These are phyloP conservation scores for Carassius gibelio DNA, from an alignment of 2,113 vertebrate species.

Conservation along the genomic window DNA sequence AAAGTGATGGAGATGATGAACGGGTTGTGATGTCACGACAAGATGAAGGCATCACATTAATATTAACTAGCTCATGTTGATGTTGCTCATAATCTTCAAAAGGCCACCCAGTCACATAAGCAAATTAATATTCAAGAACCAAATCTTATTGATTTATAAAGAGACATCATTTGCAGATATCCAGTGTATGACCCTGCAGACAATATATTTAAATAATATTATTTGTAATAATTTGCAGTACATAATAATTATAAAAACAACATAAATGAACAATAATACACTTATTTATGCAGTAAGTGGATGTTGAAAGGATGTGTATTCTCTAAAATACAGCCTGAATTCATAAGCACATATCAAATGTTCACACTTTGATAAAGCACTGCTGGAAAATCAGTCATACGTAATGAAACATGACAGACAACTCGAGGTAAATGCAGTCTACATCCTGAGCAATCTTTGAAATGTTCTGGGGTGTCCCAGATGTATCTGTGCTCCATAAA, in stretches of 20 bases:
- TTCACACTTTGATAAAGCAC: background rate
- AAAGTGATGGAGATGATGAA: background rate
- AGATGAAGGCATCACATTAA: background rate
- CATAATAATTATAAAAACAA: too few relatives aligned
- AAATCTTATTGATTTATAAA: background rate
- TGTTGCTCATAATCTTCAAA: background rate
- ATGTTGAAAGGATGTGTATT: background rate
- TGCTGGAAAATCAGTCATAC: background rate
- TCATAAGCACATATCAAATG: conserved; percentile 1
- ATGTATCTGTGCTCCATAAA: background rate
- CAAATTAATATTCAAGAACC: background rate
- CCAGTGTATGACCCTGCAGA: background rate
- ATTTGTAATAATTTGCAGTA: too few relatives aligned
- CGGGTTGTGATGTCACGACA: background rate
- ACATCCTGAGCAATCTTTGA: background rate
- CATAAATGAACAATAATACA: too few relatives aligned
- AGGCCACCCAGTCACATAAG: background rate
- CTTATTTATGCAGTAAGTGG: background rate
- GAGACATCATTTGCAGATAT: background rate
- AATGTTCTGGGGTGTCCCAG: background rate
- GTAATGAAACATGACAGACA: background rate
- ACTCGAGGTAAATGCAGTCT: background rate
- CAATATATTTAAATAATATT: too few relatives aligned
- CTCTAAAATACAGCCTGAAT: background rate
- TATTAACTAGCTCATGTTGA: background rate